Evolutionary conservation across 2,888 invertebrate genomes (phyloP).

Genomic region (Mythimna vitellina): DNA sequence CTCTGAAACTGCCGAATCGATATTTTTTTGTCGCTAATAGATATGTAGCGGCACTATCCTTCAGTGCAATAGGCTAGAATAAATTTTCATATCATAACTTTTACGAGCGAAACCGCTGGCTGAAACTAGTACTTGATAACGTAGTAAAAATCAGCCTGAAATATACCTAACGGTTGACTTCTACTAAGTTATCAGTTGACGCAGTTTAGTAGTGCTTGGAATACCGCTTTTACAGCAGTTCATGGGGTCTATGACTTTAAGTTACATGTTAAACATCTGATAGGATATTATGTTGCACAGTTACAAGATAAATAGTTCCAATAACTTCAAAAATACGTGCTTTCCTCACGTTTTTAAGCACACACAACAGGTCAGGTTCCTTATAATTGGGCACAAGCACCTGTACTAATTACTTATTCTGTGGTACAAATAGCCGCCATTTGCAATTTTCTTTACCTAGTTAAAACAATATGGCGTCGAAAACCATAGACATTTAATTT

Average conservation of each 20-base stretch:
- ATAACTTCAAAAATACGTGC: slow-evolving; percentile 34
- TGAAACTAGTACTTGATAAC: not conserved
- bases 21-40: no score
- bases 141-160: not conserved
- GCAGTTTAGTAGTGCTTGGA: not conserved
- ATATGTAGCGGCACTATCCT: no score
- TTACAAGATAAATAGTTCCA: not conserved
- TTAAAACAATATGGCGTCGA: slow-evolving; percentile 23
- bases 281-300: slow-evolving; percentile 20
- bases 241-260: not conserved
- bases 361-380: not conserved
- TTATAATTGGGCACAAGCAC: slow-evolving; percentile 17
- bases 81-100: no score
- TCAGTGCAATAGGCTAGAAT: no score
- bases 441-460: slow-evolving; percentile 43
- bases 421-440: slow-evolving; percentile 25
- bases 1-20: no score
- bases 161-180: no score
- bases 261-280: slow-evolving; percentile 2
- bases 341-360: slow-evolving; percentile 33
- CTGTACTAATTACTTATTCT: no score
- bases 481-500: slow-evolving; percentile 28
- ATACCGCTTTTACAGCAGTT: not conserved
- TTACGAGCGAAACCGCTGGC: not conserved
- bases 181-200: not conserved